Conservation (phyloP, 2,113 vertebrate genomes). For the Psophia crepitans region DNA sequence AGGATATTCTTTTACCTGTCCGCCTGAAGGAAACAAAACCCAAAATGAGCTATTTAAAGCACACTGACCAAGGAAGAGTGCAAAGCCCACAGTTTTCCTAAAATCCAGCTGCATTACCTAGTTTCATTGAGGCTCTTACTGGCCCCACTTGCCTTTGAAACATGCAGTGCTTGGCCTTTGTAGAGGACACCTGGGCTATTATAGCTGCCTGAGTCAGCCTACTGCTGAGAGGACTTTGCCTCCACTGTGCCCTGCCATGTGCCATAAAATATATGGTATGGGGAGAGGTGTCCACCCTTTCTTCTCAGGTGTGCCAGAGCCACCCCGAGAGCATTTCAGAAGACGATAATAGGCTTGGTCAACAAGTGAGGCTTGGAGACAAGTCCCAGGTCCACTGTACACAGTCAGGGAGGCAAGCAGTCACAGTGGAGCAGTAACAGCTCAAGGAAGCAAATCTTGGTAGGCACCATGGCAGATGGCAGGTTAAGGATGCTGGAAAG, state of each 20-base stretch:
- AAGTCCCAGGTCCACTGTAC: background rate
- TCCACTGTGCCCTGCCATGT: accelerated
- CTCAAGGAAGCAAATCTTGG: background rate
- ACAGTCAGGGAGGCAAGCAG: background rate
- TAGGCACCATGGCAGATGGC: background rate
- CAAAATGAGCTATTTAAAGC: background rate
- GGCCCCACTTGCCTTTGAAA: background rate
- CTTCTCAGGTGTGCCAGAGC: background rate
- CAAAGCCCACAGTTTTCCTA: background rate
- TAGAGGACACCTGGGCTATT: background rate
- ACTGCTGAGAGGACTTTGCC: background rate
- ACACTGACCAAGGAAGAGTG: background rate
- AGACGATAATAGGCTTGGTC: background rate
- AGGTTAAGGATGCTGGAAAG: background rate
- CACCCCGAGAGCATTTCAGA: background rate
- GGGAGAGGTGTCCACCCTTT: background rate
- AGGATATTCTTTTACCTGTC: background rate
- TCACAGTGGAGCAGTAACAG: background rate
- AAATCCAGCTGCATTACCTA: background rate
- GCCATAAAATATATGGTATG: accelerated
- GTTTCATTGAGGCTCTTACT: background rate
- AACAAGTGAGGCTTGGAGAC: background rate
- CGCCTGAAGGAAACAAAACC: background rate
- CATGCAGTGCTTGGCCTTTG: background rate
- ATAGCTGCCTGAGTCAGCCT: background rate